Evolutionary conservation across 2,797 vertebrate genomes (phyloP).

Genomic region (Eleutherodactylus coqui): DNA sequence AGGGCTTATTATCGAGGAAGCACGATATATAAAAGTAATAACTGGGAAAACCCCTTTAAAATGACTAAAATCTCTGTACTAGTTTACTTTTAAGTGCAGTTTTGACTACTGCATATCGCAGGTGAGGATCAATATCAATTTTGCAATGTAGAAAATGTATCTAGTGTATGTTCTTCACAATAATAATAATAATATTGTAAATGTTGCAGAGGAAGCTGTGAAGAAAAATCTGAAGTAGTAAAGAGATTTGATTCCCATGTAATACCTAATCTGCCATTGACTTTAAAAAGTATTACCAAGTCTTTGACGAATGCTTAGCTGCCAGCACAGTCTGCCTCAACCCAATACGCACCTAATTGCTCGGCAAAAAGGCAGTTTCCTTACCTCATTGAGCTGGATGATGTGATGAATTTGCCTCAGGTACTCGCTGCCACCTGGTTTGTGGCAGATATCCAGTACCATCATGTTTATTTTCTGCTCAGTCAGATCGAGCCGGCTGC

Average conservation of each 20-base stretch:
- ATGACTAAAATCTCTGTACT: neutral
- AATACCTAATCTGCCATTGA: conserved; percentile 77
- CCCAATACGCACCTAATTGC: conserved; percentile 97
- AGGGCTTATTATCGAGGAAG: no score
- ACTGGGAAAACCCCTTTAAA: no score
- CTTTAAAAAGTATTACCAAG: conserved; percentile 83
- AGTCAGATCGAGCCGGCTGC: conserved; percentile 85
- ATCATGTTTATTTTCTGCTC: conserved; percentile 98
- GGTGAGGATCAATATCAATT: neutral
- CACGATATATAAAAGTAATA: no score
- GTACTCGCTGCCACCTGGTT: conserved; percentile 96
- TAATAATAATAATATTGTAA: neutral
- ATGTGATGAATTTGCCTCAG: conserved; percentile 99
- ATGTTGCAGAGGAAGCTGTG: conserved; percentile 62
- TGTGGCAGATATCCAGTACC: conserved; percentile 97
- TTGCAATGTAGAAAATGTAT: neutral
- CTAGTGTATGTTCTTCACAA: neutral
- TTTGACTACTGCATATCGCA: neutral
- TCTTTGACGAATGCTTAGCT: conserved; percentile 84
- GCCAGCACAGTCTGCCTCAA: conserved; percentile 87
- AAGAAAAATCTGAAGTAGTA: conserved; percentile 70
- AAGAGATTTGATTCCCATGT: conserved; percentile 73
- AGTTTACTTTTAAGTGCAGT: neutral
- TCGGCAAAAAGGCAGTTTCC: conserved; percentile 92
- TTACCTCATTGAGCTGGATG: conserved; percentile 99